Evolutionary conservation across 1,140 invertebrate genomes (phyloP), one percentile per base, ranked within the genome.

Genomic region (Tetramorium alpestre): DNA sequence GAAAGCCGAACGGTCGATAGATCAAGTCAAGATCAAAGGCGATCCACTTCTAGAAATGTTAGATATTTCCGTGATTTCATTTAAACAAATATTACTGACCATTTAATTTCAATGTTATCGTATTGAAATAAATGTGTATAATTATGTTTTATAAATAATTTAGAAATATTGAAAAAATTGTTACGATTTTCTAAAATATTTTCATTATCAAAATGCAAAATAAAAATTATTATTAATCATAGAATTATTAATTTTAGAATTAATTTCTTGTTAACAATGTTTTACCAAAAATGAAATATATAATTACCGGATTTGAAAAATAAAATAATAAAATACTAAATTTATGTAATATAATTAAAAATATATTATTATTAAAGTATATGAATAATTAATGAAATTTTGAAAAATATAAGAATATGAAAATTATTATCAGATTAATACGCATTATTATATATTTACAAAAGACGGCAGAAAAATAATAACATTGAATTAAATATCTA

Each of bases 21-120:
- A 86, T 58, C 38, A 51, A 58, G 77, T 86, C 51, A 78, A 86
- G 69, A 88, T 76, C 49, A 87, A 81, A 69, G 51, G 38, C 56
- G 65, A 75, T 56, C 54, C 13, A 4, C 33, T 75, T 87, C 49
- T 69, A 78, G 1, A 77, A 44, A 28, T 51, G 70, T 62, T 5
- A 10, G 22, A 47, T 38, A 38, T 41, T 62, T 13, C 44, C 44
- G 16, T 33, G 0, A 49, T 78, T 49, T 49, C 0, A 47, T 28
- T 62, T 47, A 47, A 33, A 13, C 44, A 10, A 64, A 65, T 64
- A 41, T 41, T 75, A 0, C 6, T 41, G 3, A 58, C 41, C 11
- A 75, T 38, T 54, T 56, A 13, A 72, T 56, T 22, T 72, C 1
- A 7, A 51, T 33, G 18, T 28, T 49, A 49, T 33, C 8, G 28